Percentiles rank a stretch among this genome's conserved stretches.
These are phyloP conservation scores for Emmelina monodactyla DNA, from an alignment of 2,888 invertebrate species.

Conservation along the genomic window DNA sequence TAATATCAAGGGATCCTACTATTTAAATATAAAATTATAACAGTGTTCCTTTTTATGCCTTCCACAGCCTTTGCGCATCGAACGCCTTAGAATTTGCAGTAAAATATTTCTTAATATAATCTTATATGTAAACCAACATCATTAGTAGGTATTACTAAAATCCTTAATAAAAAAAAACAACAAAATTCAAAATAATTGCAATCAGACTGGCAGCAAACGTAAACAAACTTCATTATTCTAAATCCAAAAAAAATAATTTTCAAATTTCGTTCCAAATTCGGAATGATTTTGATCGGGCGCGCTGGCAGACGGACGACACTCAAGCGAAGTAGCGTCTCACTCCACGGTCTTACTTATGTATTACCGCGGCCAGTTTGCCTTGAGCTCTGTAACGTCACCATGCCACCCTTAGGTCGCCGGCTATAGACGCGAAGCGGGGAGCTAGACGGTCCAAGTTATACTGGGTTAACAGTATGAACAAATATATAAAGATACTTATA, in stretches of 20 bases:
- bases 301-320: conserved; percentile 62
- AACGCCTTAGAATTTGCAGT: no score
- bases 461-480: conserved; percentile 59
- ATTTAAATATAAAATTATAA: no score
- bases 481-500: conserved; percentile 54
- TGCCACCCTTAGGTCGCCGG: conserved; percentile 26
- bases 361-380: conserved; percentile 23
- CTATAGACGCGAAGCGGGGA: conserved; percentile 30
- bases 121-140: no score
- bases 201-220: no score
- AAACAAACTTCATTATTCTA: no score
- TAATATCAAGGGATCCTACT: no score
- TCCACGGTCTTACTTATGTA: conserved; percentile 49
- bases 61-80: no score
- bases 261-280: conserved; percentile 41
- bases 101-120: no score
- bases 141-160: no score
- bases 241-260: conserved; percentile 29
- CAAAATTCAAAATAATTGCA: no score
- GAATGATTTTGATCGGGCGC: conserved; percentile 57
- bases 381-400: conserved; percentile 37
- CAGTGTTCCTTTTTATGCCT: no score
- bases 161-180: no score
- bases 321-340: conserved; percentile 46
- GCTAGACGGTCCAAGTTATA: conserved; percentile 29